Evolutionary conservation across 2,888 invertebrate species (phyloP), one percentile per base, ranked within the genome.

Genomic region (Tricholauxania praeusta): DNA sequence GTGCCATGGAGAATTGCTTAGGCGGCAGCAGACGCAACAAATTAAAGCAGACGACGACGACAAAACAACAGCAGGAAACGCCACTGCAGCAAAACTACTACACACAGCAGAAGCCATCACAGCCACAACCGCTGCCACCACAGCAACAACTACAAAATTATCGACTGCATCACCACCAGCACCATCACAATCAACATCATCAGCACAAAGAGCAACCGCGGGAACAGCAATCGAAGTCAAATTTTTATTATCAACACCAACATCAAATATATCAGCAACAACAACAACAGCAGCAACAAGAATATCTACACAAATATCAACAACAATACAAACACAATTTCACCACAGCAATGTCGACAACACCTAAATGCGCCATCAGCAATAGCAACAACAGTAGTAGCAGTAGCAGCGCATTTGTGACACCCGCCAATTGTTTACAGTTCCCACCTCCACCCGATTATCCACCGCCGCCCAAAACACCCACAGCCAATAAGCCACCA

Each of bases 391-490:
- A 12, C 22, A 14, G 17, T 15, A 19, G 47, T 22, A 39, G 39
- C 39, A 39, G 10, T 39, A 62, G 39, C n/a, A 39, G 39, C 32
- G 17, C 49, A 12, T 64, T 32, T 8, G 47, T 39, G 19, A n/a
- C 52, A 32, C 14, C 55, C 62, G 76, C 76, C 57, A 77, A 76
- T 57, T 80, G 78, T 57, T 75, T 82, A 68, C 92, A 92, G 88
- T 93, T 93, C 87, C 91, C 93, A 76, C 93, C 92, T 74, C 93
- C 93, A 79, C 93, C 93, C 77, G 91, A 92, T 75, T 93, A 92
- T 84, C 92, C 91, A 57, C 80, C 82, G 39, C 79, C 83, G 49
- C 51, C 77, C 28, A 67, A 75, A 75, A 65, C 77, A 64, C 72
- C 79, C 15, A 67, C 76, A 52, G 72, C 47, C 32, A 53, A 60